Evolutionary conservation across 30 jellyfish, hydroid and myxozoan genomes (phyloP), one percentile per base, ranked within the genome.

Genomic region (Sanderia malayensis): DNA sequence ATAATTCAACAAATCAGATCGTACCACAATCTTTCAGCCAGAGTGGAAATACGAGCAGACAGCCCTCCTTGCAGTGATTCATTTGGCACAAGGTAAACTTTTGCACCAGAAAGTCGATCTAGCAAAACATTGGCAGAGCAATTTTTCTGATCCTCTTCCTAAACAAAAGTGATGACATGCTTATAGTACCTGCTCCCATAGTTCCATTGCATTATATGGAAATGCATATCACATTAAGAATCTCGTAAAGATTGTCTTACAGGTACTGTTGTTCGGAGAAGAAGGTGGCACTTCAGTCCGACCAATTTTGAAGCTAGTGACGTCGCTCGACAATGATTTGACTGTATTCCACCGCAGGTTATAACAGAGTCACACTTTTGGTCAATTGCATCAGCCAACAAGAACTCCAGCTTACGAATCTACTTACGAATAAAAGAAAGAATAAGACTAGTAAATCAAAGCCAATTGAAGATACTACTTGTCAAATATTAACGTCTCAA

Each of bases 321-420:
- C 4, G 96, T 75, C 28, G 92, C 96, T 45, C 96, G 52, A 46
- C 96, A 85, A 76, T 85, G 96, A 34, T 85, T 85, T 20, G 96
- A 85, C 71, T 85, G 92, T 1, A 85, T 41, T 1, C 92, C 86
- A 15, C 96, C 96, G 59, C 96, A 76, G 1, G 96, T 85, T 13
- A 76, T 73, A 25, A 85, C 85, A 24, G 93, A 61, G 21, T 71
- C 64, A 30, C 87, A 73, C 27, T 64, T 64, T 53, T 71, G 58
- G 30, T 58, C 86, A 20, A 85, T 6, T 6, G 96, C 96, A 47
- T 85, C 96, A 13, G 96, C 96, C n/a, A 85, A 30, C 44, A 85
- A 25, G 62, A 85, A 85, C 64, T 85, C 96, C 58, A 85, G 70
- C 70, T 85, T 85, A 68, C 96, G 63, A 34, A 85, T 70, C 96